phyloP scores from a whole-genome alignment of 2,797 vertebrate species.

The Hephaestus fuliginosus region DNA sequence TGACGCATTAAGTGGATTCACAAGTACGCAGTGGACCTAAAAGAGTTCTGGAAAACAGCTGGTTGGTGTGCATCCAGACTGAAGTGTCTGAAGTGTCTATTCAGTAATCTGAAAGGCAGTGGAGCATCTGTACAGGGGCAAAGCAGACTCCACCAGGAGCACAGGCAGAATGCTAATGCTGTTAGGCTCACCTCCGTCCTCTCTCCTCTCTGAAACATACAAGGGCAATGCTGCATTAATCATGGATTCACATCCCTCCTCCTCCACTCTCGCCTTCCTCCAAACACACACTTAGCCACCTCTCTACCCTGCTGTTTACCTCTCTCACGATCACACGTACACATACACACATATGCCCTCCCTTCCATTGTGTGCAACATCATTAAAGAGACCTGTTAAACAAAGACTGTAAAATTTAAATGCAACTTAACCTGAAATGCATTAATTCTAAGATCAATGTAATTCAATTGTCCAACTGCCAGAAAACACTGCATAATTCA shows the following conservation, averaged over 20 bases:
- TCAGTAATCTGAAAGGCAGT: slow-evolving; percentile 72
- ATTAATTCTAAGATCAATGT: slow-evolving; percentile 35
- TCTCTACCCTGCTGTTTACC: slow-evolving; percentile 20
- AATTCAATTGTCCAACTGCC: slow-evolving; percentile 32
- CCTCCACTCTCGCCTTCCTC: slow-evolving; percentile 60
- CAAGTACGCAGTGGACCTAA: slow-evolving; percentile 12
- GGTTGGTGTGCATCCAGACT: slow-evolving; percentile 59
- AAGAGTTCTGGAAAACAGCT: slow-evolving; percentile 58
- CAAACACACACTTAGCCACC: slow-evolving; percentile 37
- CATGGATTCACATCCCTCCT: slow-evolving; percentile 71
- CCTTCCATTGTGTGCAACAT: slow-evolving; percentile 23
- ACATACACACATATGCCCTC: background rate
- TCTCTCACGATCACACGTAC: background rate
- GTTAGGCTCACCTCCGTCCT: slow-evolving; percentile 73
- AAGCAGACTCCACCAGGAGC: slow-evolving; percentile 71
- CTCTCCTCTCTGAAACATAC: slow-evolving; percentile 80
- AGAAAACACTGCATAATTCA: slow-evolving; percentile 48
- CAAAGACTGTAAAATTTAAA: slow-evolving; percentile 40
- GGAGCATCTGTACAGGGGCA: slow-evolving; percentile 73
- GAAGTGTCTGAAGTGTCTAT: slow-evolving; percentile 67
- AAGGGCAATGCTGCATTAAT: slow-evolving; percentile 88
- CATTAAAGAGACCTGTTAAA: slow-evolving; percentile 46
- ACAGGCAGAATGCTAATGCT: slow-evolving; percentile 84
- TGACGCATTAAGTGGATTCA: slow-evolving; percentile 20
- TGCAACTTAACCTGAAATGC: slow-evolving; percentile 43